phyloP scores from a whole-genome alignment of 2,113 vertebrate genomes.

The Rousettus leschenaultii region DNA sequence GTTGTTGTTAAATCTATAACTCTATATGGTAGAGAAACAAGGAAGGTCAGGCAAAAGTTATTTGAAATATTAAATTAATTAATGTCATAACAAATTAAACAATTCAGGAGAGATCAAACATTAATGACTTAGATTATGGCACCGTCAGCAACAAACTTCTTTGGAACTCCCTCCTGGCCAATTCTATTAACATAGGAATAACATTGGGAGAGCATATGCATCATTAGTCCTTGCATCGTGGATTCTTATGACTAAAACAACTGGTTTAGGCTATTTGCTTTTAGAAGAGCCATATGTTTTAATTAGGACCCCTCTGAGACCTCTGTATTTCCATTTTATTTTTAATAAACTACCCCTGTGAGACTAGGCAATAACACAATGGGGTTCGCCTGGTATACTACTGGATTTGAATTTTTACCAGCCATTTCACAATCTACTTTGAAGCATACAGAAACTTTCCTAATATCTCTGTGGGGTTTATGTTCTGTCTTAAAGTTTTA shows the following conservation, averaged over 20 bases:
- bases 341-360: neutral
- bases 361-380: neutral
- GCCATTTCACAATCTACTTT: neutral
- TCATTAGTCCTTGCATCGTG: neutral
- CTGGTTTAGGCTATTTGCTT: neutral
- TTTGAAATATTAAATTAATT: neutral
- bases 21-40: neutral
- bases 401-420: neutral
- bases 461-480: neutral
- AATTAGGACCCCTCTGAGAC: neutral
- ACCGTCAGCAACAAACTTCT: neutral
- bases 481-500: neutral
- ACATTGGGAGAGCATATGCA: neutral
- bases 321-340: neutral
- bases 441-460: neutral
- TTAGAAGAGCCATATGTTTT: neutral
- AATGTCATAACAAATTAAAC: neutral
- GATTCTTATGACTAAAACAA: neutral
- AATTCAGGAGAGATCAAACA: neutral
- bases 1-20: neutral
- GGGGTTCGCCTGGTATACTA: neutral
- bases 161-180: neutral
- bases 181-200: neutral
- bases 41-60: neutral
- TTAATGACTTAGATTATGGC: neutral